Evolutionary conservation across 2,797 vertebrate species (phyloP), one percentile per base, ranked within the genome.

Genomic region (Pelodytes ibericus): DNA sequence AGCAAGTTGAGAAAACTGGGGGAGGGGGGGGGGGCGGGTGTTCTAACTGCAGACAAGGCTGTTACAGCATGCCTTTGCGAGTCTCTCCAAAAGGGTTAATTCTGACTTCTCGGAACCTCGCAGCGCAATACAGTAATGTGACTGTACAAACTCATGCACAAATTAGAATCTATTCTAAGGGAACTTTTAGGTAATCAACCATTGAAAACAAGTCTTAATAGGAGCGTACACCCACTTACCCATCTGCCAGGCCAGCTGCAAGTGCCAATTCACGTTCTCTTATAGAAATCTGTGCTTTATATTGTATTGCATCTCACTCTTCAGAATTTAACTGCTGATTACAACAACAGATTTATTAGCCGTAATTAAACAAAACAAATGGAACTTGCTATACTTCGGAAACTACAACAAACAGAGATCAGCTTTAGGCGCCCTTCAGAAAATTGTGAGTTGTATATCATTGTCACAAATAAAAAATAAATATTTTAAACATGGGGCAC

Each of bases 211-310:
- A 82, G 81, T 44, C 81, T 82, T 84, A 81, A 85, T 81, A 80
- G 80, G 81, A 51, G 59, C 15, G 66, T 68, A 36, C 56, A 81
- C 44, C 85, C 83, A 86, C 63, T 58, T 81, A 82, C 81, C 86
- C 84, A 85, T 87, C 86, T 87, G 84, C 82, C 86, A 80, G 77
- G 82, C 81, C 82, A 82, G 85, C 85, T 85, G 85, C 82, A 82
- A 84, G 73, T 74, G 81, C 72, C 79, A 56, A 84, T 71, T 59
- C 13, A 53, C 80, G 77, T 84, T 82, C 74, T 11, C 80, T 76
- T 78, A 78, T 63, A 81, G 77, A 81, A 82, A 80, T 82, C 80
- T 81, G 77, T 74, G 64, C 71, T 80, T 29, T 70, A 57, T 68
- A 82, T 63, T 76, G 73, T 78, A 36, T 75, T 81, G 51, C 33